A percentile compares a stretch with the other conserved stretches of the same genome.
Conservation (phyloP, 2,888 invertebrate genomes). For the Lamellibrachia columna region DNA sequence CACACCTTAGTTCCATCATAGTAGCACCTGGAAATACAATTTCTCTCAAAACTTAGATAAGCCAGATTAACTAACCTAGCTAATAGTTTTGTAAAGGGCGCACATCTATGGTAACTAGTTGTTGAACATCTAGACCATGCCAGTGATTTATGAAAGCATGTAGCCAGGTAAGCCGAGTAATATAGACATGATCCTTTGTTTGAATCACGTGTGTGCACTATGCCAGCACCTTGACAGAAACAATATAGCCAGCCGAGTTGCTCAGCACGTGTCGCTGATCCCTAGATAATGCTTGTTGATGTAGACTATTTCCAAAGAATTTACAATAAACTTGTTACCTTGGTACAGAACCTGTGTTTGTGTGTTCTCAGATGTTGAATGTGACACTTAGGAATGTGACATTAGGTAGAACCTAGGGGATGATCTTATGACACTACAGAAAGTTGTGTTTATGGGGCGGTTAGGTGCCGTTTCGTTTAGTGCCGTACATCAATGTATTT, state of each 20-base stretch:
- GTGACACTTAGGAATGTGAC: no score
- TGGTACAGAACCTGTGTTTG: background rate
- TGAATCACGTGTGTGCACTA: background rate
- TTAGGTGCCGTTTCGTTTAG: no score
- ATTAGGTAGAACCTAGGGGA: no score
- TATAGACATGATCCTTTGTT: background rate
- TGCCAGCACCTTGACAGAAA: background rate
- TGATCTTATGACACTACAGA: no score
- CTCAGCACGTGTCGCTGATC: background rate
- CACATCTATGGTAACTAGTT: background rate
- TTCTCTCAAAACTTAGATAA: background rate
- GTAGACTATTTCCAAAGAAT: constrained; percentile 9
- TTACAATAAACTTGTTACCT: background rate
- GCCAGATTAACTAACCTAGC: background rate
- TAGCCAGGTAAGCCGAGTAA: no score
- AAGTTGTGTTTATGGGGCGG: no score
- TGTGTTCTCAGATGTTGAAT: no score
- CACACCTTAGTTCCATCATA: background rate
- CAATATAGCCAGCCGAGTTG: no score
- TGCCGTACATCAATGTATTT: no score
- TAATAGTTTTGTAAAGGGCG: background rate
- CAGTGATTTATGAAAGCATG: background rate
- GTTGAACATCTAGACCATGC: background rate
- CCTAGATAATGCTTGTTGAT: background rate
- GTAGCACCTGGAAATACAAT: background rate